These are phyloP conservation scores for Leptopterna dolabrata DNA, from an alignment of 2,888 invertebrate genomes.

Conservation along the genomic window DNA sequence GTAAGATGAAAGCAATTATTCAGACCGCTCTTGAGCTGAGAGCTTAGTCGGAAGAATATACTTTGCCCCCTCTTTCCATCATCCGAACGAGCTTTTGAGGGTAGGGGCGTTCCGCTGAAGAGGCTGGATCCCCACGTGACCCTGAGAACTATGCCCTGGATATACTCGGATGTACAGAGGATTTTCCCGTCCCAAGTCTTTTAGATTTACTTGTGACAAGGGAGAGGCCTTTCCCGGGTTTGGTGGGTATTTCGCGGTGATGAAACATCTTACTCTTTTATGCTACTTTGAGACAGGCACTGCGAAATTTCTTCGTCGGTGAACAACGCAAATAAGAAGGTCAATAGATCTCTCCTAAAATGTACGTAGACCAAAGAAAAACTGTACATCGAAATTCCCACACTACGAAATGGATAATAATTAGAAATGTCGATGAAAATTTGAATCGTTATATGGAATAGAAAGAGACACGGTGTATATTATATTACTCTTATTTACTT, in stretches of 20 bases:
- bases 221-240: not conserved
- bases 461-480: no score
- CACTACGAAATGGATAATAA: no score
- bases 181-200: conserved; percentile 28
- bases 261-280: not conserved
- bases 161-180: conserved; percentile 23
- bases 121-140: not conserved
- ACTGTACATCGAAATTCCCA: no score
- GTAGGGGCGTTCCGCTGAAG: not conserved
- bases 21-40: conserved; percentile 42
- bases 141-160: not conserved
- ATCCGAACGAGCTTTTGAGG: not conserved
- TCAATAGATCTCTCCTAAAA: no score
- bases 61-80: not conserved
- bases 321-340: no score
- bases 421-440: no score
- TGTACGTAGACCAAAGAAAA: no score
- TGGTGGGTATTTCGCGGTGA: not conserved
- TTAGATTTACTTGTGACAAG: conserved; percentile 31
- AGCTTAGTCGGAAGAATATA: conserved; percentile 47
- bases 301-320: no score
- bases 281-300: not conserved
- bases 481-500: no score
- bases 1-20: conserved; percentile 51
- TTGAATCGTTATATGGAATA: no score